Evolutionary conservation across 1,140 invertebrate species (phyloP).

Genomic region (Drosophila orena): DNA sequence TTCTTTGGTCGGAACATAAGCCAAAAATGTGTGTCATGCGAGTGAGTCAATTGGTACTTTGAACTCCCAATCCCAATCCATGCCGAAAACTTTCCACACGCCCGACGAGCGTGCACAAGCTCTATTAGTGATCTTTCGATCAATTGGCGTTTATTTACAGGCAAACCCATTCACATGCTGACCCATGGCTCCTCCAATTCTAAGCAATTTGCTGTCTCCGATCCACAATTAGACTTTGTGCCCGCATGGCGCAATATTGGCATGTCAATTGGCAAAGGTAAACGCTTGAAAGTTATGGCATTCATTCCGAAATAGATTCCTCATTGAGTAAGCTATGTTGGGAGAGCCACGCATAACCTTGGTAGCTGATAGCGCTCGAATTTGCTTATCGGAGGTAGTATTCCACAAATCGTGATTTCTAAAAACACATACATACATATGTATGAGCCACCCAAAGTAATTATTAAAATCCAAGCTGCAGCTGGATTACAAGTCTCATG

Average conservation of each 20-base stretch:
- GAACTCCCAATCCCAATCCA: conserved; percentile 23
- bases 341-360: conserved; percentile 23
- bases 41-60: conserved; percentile 48
- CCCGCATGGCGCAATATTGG: conserved; percentile 38
- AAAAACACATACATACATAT: neutral
- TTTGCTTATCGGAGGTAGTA: conserved; percentile 64
- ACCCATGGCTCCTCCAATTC: conserved; percentile 52
- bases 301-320: conserved; percentile 42
- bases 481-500: conserved; percentile 9
- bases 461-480: conserved; percentile 2
- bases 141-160: conserved; percentile 41
- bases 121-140: conserved; percentile 47
- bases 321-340: conserved; percentile 9
- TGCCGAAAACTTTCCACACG: conserved; percentile 58
- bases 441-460: neutral
- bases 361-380: conserved; percentile 48
- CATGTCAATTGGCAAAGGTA: conserved; percentile 25
- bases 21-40: conserved; percentile 43
- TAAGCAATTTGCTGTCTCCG: conserved; percentile 43
- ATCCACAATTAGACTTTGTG: conserved; percentile 52
- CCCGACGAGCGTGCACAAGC: conserved; percentile 14
- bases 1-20: conserved; percentile 47
- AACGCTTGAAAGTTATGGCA: conserved; percentile 35
- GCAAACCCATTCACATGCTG: conserved; percentile 37
- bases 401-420: conserved; percentile 26